Conservation (phyloP, 2,797 vertebrate species). For the Phataginus tetradactyla region DNA sequence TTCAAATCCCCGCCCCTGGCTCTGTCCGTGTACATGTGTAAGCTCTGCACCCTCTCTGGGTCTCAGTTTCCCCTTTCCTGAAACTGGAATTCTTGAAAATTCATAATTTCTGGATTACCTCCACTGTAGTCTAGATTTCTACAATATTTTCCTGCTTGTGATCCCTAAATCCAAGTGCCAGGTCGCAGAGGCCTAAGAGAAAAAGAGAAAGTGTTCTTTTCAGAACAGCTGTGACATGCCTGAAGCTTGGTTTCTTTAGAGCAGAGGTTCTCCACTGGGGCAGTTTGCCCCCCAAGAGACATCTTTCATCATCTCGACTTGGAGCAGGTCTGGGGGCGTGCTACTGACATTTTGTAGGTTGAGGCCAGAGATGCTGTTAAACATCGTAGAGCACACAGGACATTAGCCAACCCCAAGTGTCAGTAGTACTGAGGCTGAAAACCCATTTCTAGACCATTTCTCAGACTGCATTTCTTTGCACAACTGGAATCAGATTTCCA, state of each 20-base stretch:
- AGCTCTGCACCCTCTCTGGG: not conserved
- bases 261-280: not conserved
- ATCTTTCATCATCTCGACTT: rapidly evolving
- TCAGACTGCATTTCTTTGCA: not conserved
- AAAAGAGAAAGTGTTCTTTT: not conserved
- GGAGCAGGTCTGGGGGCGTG: not conserved
- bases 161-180: not conserved
- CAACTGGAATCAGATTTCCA: not conserved
- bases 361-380: not conserved
- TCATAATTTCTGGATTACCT: not conserved
- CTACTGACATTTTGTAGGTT: not conserved
- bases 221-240: not conserved
- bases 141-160: not conserved
- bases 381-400: rapidly evolving
- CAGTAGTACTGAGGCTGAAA: not conserved
- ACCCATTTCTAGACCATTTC: not conserved
- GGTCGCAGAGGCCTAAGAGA: not conserved
- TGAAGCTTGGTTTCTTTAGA: not conserved
- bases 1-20: not conserved
- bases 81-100: not conserved
- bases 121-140: not conserved
- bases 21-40: not conserved
- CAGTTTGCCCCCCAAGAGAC: no score
- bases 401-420: not conserved
- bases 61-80: conserved; percentile 5